Evolutionary conservation across 1,140 invertebrate genomes (phyloP).

Genomic region (Asobara japonica): DNA sequence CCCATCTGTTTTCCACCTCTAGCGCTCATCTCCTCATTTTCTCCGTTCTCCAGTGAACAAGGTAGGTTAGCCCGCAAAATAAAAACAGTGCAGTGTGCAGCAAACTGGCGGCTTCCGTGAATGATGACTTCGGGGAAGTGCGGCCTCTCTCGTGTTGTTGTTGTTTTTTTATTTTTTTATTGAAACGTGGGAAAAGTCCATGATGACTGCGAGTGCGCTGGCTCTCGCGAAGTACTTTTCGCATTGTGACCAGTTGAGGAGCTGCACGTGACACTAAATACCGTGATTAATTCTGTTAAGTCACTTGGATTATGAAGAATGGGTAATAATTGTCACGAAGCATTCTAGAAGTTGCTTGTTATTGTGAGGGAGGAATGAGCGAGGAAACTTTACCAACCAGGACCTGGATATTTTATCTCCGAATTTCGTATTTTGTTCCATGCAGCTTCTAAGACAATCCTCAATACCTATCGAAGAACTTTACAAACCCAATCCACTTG

Average conservation of each 20-base stretch:
- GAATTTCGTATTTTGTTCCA: not conserved
- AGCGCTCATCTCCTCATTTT: not conserved
- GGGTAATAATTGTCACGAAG: not conserved
- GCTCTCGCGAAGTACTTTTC: not conserved
- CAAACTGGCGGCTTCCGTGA: not conserved
- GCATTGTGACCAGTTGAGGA: not conserved
- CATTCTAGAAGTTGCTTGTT: not conserved
- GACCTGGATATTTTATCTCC: not conserved
- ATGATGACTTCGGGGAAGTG: conserved; percentile 5
- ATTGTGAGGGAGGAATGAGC: no score
- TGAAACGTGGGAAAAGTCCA: not conserved
- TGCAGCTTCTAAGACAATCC: no score
- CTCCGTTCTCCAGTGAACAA: not conserved
- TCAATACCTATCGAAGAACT: no score
- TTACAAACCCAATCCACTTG: no score
- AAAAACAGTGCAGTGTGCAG: not conserved
- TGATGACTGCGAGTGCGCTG: not conserved
- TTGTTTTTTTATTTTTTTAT: not conserved
- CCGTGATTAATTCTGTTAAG: not conserved
- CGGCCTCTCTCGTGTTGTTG: not conserved
- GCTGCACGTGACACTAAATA: conserved; percentile 1
- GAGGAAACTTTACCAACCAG: no score
- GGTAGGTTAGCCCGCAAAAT: not conserved
- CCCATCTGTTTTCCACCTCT: not conserved
- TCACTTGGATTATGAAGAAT: not conserved